Evolutionary conservation across 2,888 invertebrate genomes (phyloP).

Genomic region (Agapostemon virescens): DNA sequence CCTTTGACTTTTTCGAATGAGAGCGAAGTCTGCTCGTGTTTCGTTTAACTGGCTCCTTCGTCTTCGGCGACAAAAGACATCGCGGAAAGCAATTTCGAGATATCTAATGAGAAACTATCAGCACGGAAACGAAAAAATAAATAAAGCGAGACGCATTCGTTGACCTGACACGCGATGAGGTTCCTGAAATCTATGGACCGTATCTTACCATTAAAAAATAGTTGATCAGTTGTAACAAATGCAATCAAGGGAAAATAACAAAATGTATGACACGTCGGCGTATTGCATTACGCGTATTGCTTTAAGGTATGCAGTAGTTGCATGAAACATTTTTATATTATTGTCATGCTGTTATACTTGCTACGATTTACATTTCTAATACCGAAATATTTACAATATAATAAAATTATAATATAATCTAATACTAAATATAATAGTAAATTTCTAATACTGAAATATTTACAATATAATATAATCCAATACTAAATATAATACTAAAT

Average conservation of each 20-base stretch:
- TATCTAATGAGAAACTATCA: constrained; percentile 5
- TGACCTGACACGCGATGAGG: too few relatives aligned
- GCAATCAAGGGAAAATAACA: background rate
- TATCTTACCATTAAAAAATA: background rate
- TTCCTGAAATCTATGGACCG: background rate
- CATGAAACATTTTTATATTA: background rate
- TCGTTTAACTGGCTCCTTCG: constrained; percentile 13
- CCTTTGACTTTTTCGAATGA: constrained; percentile 51
- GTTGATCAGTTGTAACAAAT: background rate
- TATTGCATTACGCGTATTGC: background rate
- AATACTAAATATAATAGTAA: too few relatives aligned
- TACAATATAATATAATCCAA: too few relatives aligned
- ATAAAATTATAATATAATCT: too few relatives aligned
- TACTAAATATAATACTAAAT: too few relatives aligned
- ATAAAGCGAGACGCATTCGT: constrained; percentile 44
- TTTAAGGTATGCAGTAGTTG: background rate
- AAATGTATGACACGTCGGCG: background rate
- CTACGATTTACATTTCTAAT: background rate
- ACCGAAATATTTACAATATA: too few relatives aligned
- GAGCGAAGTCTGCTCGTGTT: constrained; percentile 30
- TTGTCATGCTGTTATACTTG: background rate
- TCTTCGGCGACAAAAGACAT: background rate
- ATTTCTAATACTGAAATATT: too few relatives aligned
- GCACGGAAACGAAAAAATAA: background rate
- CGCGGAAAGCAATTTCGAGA: background rate